Evolutionary conservation across 2,113 vertebrate genomes (phyloP).

Genomic region (Alectura lathami): DNA sequence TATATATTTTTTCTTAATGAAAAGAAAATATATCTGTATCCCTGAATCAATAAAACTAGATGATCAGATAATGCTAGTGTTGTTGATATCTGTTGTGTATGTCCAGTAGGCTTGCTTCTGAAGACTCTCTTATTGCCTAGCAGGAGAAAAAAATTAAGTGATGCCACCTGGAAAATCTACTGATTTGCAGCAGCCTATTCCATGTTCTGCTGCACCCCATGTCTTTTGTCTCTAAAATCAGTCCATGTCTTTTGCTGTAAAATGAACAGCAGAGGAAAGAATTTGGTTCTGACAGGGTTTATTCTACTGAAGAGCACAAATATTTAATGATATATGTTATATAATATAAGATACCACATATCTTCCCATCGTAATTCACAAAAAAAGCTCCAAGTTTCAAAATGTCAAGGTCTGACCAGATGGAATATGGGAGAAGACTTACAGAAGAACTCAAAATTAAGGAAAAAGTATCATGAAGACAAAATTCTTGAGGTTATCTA

Average conservation of each 20-base stretch:
- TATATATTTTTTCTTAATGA: background rate
- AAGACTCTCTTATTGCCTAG: background rate
- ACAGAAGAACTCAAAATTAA: background rate
- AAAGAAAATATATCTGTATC: background rate
- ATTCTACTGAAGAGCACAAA: background rate
- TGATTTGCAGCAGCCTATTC: background rate
- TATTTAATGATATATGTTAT: background rate
- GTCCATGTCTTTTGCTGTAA: background rate
- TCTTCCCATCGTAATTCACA: background rate
- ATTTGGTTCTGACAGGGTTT: background rate
- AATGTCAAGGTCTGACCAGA: background rate
- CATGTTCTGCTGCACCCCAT: background rate
- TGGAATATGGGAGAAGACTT: background rate
- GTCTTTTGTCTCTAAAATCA: background rate
- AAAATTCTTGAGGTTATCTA: background rate
- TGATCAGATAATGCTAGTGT: background rate
- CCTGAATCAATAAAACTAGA: background rate
- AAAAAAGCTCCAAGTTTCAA: background rate
- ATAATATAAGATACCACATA: background rate
- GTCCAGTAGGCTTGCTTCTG: background rate
- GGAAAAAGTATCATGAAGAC: background rate
- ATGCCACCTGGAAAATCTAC: background rate
- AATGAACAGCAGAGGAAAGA: background rate
- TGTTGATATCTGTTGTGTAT: background rate
- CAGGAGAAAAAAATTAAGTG: background rate